Evolutionary conservation across 2,888 invertebrate species (phyloP).

Genomic region (Saturnia japonica): DNA sequence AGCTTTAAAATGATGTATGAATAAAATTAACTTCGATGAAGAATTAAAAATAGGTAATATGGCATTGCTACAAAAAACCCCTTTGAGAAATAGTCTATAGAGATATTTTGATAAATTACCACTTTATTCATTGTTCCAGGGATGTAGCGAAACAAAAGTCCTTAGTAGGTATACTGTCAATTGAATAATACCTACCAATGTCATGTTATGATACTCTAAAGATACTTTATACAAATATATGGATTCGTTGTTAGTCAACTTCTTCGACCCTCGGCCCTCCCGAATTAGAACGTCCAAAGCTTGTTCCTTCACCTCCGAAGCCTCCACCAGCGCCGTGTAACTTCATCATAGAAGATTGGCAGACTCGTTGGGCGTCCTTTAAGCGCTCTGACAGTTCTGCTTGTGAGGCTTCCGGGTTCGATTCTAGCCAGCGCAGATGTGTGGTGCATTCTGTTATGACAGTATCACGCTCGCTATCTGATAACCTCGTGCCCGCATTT

Average conservation of each 20-base stretch:
- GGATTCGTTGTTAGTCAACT: slow-evolving; percentile 72
- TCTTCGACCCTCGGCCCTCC: slow-evolving; percentile 86
- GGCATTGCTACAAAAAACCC: no score
- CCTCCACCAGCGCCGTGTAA: slow-evolving; percentile 84
- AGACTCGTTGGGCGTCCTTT: slow-evolving; percentile 87
- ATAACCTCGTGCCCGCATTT: slow-evolving; percentile 85
- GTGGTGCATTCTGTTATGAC: slow-evolving; percentile 86
- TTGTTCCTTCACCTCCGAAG: no score
- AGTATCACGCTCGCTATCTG: slow-evolving; percentile 85
- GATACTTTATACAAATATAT: background rate
- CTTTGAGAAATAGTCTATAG: no score
- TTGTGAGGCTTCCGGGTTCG: slow-evolving; percentile 88
- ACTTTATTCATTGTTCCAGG: background rate
- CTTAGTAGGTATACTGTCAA: no score
- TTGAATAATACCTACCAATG: no score
- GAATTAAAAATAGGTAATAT: no score
- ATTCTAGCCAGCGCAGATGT: slow-evolving; percentile 90
- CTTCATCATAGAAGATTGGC: slow-evolving; percentile 91
- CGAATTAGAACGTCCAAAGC: slow-evolving; percentile 57
- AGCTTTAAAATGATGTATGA: no score
- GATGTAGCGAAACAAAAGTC: background rate
- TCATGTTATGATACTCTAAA: background rate
- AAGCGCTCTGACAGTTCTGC: slow-evolving; percentile 90
- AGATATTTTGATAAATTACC: no score
- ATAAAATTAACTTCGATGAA: no score